A percentile compares a stretch with the other conserved stretches of the same genome.
Conservation (phyloP, 2,797 vertebrate genomes). For the Tragelaphus oryx region DNA sequence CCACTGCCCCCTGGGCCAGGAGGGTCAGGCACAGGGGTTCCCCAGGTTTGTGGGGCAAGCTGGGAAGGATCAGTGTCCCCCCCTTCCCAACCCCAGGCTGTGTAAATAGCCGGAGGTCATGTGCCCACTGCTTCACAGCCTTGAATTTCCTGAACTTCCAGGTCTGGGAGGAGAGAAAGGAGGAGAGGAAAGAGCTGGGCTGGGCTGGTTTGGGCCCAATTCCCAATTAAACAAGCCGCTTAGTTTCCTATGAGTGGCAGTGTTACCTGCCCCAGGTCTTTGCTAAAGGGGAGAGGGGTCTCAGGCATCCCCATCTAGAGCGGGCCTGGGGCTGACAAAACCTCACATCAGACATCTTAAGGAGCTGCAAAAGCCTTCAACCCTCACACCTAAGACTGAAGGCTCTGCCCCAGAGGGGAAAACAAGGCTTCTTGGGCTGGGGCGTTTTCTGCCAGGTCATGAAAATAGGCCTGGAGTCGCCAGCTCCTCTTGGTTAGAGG, state of each 20-base stretch:
- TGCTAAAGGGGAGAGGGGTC: not conserved
- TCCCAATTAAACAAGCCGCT: not conserved
- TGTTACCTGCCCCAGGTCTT: not conserved
- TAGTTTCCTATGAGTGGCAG: fast-evolving
- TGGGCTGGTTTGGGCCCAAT: not conserved
- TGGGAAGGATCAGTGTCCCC: not conserved
- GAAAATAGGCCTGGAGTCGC: fast-evolving
- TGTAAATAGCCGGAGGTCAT: not conserved
- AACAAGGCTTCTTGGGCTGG: not conserved
- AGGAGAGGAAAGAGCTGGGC: not conserved
- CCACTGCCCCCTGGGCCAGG: not conserved
- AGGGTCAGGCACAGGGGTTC: not conserved
- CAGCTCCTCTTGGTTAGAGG: fast-evolving
- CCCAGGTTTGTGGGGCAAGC: not conserved
- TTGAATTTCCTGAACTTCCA: not conserved
- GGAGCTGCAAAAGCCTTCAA: not conserved
- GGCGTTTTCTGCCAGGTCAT: not conserved
- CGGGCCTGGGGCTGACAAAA: not conserved
- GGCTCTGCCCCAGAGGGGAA: not conserved
- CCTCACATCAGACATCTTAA: fast-evolving
- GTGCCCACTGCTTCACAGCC: not conserved
- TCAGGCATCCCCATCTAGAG: fast-evolving
- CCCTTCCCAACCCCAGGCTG: not conserved
- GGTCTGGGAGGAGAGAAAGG: not conserved
- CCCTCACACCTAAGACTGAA: not conserved